Evolutionary conservation across 1,140 invertebrate genomes (phyloP), one percentile per base, ranked within the genome.

Genomic region (Rhagoletis zephyria): DNA sequence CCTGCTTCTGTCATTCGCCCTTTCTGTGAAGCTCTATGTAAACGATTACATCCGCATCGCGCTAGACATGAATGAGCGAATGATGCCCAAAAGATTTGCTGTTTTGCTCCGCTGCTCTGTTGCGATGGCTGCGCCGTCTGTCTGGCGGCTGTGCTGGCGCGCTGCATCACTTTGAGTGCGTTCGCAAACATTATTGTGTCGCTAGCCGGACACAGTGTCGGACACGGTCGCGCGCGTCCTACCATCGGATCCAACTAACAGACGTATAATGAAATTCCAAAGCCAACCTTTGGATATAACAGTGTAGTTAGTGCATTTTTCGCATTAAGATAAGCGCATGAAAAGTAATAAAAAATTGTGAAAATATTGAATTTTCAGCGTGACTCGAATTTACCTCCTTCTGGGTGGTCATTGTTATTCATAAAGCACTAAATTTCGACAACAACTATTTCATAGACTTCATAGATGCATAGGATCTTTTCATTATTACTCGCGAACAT

Each of bases 131-230:
- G 67, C 67, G 40, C 45, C 40, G 42, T 70, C 67, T 65, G 0
- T 7, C 42, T 45, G 4, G 14, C 40, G 12, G 67, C 42, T 45
- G 67, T 42, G 42, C 10, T 70, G 40, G 30, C 10, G 67, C 67
- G 45, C 42, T 3, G 12, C 67, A 70, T 7, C 42, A 42, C 67
- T 45, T 70, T 42, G 67, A 70, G 67, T 70, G 67, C 42, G 67
- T 70, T 70, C 67, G 67, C 67, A 45, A 70, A 70, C 40, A 70
- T 70, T 12, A 70, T 70, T 70, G 40, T 10, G 67, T 70, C 42
- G 7, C 45, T 70, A 45, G 67, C 42, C 67, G 67, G 67, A 10
- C 14, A 45, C 10, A 12, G 67, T 70, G 42, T 45, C 30, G 42
- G 4, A 70, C 67, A 16, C 1, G 4, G 67, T 45, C 67, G 42